Evolutionary conservation across 1,140 invertebrate species (phyloP).

Genomic region (Coenobita brevimanus): DNA sequence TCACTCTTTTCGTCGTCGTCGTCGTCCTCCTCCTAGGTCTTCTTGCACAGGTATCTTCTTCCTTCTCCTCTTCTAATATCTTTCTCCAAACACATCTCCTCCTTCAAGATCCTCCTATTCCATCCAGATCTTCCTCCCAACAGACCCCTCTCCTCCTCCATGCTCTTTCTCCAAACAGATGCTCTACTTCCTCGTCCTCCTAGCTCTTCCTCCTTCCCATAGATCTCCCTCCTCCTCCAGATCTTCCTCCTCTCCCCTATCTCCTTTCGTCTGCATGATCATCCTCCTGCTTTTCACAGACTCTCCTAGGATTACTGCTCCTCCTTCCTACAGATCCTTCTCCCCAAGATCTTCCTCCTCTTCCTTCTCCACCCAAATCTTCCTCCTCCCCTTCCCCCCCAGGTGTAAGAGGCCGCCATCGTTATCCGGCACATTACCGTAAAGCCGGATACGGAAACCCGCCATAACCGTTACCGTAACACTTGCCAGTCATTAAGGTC

Average conservation of each 20-base stretch:
- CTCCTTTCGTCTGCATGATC: no score
- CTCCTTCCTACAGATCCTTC: background rate
- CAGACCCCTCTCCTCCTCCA: background rate
- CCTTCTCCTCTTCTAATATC: background rate
- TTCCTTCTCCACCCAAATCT: background rate
- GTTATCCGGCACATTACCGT: background rate
- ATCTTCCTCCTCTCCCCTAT: background rate
- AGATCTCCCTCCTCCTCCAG: background rate
- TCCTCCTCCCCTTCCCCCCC: background rate
- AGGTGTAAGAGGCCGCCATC: background rate
- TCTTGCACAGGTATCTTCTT: background rate
- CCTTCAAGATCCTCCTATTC: background rate
- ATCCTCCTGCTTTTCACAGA: no score
- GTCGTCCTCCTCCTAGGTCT: background rate
- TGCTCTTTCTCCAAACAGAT: background rate
- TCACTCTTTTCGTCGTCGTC: no score
- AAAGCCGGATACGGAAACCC: background rate
- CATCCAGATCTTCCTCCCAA: background rate
- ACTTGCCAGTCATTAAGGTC: constrained; percentile 3
- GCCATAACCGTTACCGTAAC: constrained; percentile 17
- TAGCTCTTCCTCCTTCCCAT: background rate
- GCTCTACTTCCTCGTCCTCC: background rate
- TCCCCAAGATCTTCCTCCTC: background rate
- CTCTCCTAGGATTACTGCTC: no score
- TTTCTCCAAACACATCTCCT: background rate